Evolutionary conservation across 2,888 invertebrate genomes (phyloP).

Genomic region (Polydrusus cervinus): DNA sequence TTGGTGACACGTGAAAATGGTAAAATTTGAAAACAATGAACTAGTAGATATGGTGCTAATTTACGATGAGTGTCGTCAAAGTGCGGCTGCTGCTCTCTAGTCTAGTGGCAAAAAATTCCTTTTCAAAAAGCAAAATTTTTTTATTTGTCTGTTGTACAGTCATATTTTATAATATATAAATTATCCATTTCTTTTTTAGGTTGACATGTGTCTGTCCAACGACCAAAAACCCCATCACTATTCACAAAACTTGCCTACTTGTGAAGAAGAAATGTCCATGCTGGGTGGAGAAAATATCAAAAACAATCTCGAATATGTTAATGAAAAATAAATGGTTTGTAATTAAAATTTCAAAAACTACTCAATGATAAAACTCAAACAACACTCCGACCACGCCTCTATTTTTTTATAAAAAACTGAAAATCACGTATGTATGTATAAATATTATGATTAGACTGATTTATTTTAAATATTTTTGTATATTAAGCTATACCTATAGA

Average conservation of each 20-base stretch:
- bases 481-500: too few relatives aligned
- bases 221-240: slow-evolving; percentile 56
- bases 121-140: too few relatives aligned
- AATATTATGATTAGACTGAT: neutral
- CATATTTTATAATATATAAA: neutral
- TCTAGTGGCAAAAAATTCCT: too few relatives aligned
- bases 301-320: slow-evolving; percentile 13
- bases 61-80: too few relatives aligned
- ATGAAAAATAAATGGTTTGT: slow-evolving; percentile 8
- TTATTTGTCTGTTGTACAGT: neutral
- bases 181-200: slow-evolving; percentile 28
- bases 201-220: slow-evolving; percentile 39
- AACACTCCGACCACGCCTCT: neutral
- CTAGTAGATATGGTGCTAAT: too few relatives aligned
- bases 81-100: too few relatives aligned
- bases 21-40: too few relatives aligned
- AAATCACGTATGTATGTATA: neutral
- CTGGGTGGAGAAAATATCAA: slow-evolving; percentile 39
- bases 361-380: neutral
- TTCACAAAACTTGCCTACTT: slow-evolving; percentile 56
- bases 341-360: neutral
- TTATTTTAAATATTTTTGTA: neutral
- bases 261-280: slow-evolving; percentile 64
- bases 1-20: too few relatives aligned
- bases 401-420: neutral